Evolutionary conservation across 2,113 vertebrate species (phyloP).

Genomic region (Thalassarche chlororhynchos): DNA sequence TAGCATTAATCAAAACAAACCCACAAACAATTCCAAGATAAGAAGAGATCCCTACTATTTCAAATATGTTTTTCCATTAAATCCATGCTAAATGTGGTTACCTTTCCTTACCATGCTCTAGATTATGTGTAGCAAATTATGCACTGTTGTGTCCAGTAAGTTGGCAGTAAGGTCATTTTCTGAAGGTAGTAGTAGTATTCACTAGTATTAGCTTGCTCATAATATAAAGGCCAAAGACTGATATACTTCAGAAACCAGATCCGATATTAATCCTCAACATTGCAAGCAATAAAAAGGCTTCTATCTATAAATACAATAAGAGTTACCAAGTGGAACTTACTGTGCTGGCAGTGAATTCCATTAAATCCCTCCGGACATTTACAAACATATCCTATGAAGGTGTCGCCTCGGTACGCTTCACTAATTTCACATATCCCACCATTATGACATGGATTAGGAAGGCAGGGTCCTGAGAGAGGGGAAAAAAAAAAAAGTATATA

Average conservation of each 20-base stretch:
- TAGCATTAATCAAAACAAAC: not conserved
- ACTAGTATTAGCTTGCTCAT: not conserved
- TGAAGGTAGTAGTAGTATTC: not conserved
- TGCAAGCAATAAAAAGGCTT: not conserved
- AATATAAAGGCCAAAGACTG: not conserved
- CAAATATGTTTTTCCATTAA: not conserved
- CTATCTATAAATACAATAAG: constrained; percentile 8
- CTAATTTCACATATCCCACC: constrained; percentile 95
- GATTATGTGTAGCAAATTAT: not conserved
- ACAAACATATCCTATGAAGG: constrained; percentile 96
- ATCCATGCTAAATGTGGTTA: not conserved
- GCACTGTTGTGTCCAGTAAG: not conserved
- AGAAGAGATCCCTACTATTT: not conserved
- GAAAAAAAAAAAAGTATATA: not conserved
- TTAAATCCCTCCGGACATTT: constrained; percentile 93
- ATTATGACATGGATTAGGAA: constrained; percentile 97
- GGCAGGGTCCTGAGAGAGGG: constrained; percentile 85
- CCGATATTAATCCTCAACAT: not conserved
- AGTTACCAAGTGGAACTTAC: constrained; percentile 80
- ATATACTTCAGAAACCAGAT: not conserved
- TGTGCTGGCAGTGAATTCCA: constrained; percentile 98
- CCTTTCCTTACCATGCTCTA: not conserved
- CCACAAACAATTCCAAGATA: not conserved
- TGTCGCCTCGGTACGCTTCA: constrained; percentile 93
- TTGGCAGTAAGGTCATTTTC: not conserved